A percentile compares a stretch with the other conserved stretches of the same genome.
Conservation (phyloP, 2,888 invertebrate species). For the Meteorus colon region DNA sequence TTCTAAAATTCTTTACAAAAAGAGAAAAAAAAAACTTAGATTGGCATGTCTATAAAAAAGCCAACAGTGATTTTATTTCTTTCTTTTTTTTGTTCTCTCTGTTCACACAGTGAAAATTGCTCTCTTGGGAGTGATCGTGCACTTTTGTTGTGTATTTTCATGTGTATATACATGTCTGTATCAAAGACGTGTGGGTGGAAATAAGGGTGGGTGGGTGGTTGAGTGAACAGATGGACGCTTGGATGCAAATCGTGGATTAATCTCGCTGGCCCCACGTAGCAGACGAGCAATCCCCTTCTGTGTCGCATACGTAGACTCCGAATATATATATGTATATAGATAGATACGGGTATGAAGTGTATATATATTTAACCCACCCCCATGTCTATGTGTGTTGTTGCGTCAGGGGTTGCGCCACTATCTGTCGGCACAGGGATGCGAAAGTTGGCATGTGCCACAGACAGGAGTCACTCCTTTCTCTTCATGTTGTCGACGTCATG, state of each 20-base stretch:
- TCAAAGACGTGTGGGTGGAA: conserved; percentile 1
- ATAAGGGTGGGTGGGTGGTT: conserved; percentile 24
- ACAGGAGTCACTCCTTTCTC: conserved; percentile 68
- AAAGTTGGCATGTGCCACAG: conserved; percentile 66
- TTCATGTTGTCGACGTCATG: conserved; percentile 56
- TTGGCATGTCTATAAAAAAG: background rate
- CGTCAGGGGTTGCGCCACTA: conserved; percentile 58
- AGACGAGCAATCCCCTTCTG: conserved; percentile 56
- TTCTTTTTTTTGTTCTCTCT: background rate
- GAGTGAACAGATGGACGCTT: conserved; percentile 70
- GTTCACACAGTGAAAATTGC: conserved; percentile 18
- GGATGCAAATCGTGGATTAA: conserved; percentile 73
- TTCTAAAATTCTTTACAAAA: background rate
- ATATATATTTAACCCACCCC: conserved; percentile 33
- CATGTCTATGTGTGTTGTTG: conserved; percentile 41
- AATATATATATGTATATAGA: no score
- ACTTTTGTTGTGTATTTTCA: conserved; percentile 11
- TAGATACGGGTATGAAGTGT: background rate
- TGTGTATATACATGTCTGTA: conserved; percentile 10
- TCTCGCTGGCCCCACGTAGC: conserved; percentile 67
- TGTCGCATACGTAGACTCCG: background rate
- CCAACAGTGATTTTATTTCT: background rate
- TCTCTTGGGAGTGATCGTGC: conserved; percentile 30
- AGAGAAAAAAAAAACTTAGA: background rate
- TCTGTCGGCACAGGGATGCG: conserved; percentile 55